Evolutionary conservation across 2,888 invertebrate genomes (phyloP).

Genomic region (Thelaira solivaga): DNA sequence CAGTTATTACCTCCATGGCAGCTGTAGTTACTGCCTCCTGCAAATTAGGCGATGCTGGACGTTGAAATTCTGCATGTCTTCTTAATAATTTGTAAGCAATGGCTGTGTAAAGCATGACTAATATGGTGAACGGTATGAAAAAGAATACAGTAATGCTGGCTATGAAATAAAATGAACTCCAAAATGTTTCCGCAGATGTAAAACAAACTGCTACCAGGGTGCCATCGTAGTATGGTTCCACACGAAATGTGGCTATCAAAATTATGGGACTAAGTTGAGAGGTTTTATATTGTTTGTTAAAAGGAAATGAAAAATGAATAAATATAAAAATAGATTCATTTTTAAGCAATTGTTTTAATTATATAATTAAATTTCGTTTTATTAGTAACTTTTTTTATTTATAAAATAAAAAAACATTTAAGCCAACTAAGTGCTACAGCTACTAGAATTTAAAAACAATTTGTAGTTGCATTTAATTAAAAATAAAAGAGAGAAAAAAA

Average conservation of each 20-base stretch:
- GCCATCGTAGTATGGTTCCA: constrained; percentile 85
- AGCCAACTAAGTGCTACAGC: too few species aligned
- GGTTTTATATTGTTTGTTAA: not conserved
- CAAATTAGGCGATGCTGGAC: constrained; percentile 51
- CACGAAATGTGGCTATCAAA: constrained; percentile 86
- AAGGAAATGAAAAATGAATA: not conserved
- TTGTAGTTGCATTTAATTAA: too few species aligned
- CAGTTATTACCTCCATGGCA: constrained; percentile 30
- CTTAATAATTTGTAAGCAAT: constrained; percentile 92
- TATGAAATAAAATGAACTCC: constrained; percentile 89
- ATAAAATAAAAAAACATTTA: too few species aligned
- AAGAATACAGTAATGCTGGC: constrained; percentile 90
- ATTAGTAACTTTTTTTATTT: too few species aligned
- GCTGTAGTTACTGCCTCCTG: constrained; percentile 34
- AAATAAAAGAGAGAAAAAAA: too few species aligned
- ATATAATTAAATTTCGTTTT: too few species aligned
- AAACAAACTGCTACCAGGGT: constrained; percentile 85
- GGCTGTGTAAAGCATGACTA: constrained; percentile 89
- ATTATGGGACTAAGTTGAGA: constrained; percentile 86
- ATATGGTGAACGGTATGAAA: constrained; percentile 87
- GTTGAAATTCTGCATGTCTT: constrained; percentile 66
- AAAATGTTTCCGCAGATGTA: constrained; percentile 86
- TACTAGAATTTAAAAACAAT: too few species aligned
- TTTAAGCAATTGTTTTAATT: not conserved
- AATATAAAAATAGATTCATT: not conserved